Evolutionary conservation across 2,888 invertebrate genomes (phyloP), one percentile per base, ranked within the genome.

Genomic region (Aphodius sticticus): DNA sequence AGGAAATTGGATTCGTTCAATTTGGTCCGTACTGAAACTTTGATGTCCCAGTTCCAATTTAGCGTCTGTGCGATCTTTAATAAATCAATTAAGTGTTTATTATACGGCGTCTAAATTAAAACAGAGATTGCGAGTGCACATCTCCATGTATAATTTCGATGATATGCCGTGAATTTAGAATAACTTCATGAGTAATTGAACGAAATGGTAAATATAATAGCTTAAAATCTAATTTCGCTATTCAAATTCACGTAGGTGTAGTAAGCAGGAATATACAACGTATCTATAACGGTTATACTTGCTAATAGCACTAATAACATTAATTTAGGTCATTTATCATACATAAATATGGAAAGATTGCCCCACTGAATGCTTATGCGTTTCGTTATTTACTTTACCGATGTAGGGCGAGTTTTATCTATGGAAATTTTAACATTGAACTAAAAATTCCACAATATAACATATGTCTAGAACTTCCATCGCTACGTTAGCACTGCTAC

Each of bases 271-370:
- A 53, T 53, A 53, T 53, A 53, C 53, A 53, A 53, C 7, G 53
- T 53, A 53, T 53, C 53, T 53, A 53, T 53, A 53, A 53, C 53
- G 53, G 53, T 53, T 53, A 53, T 53, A 53, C 53, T 53, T 53
- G 53, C 53, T 53, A 53, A 53, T 53, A 53, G 53, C 53, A 12
- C 53, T 53, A 53, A 53, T 53, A 53, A 53, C 53, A 53, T 53
- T 53, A 53, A 53, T 53, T 53, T 53, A 53, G 53, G 53, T 53
- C 53, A 53, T 53, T 53, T 53, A 53, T 53, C 53, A 53, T 53
- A 53, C 53, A 53, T 53, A 53, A 53, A 53, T 53, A 53, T 53
- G 53, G 53, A 53, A 53, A 53, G 53, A 53, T 53, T 53, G 53
- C 53, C 53, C 53, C 53, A 53, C 53, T 53, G 53, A 53, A 53